Conservation (phyloP, 2,888 invertebrate species). For the Xanthorhoe spadicearia region DNA sequence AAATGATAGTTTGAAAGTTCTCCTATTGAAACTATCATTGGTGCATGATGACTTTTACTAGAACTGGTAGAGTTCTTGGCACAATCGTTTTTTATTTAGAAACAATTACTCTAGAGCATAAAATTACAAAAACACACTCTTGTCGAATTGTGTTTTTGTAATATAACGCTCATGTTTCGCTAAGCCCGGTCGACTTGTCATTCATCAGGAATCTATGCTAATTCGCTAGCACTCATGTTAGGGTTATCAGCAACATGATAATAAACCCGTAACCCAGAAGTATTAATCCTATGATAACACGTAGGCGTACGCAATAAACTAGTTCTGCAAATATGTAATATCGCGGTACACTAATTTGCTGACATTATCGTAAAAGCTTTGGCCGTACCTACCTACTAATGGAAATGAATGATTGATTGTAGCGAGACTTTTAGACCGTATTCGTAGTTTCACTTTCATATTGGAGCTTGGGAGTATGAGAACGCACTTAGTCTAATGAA, state of each 20-base stretch:
- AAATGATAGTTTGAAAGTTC: no score
- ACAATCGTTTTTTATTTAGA: no score
- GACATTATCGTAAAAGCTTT: conserved; percentile 14
- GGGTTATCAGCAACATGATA: conserved; percentile 13
- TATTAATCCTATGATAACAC: conserved; percentile 10
- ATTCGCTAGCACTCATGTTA: conserved; percentile 7
- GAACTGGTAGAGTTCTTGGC: no score
- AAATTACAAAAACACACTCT: background rate
- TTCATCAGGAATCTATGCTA: conserved; percentile 3
- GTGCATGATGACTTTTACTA: no score
- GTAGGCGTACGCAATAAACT: conserved; percentile 4
- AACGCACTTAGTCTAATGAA: no score
- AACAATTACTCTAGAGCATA: no score
- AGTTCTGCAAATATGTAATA: conserved; percentile 12
- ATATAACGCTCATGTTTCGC: no score
- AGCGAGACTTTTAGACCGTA: background rate
- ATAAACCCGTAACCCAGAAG: background rate
- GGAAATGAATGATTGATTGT: background rate
- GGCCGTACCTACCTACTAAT: background rate
- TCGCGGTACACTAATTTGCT: conserved; percentile 27
- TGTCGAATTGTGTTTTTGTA: no score
- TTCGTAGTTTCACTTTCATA: no score
- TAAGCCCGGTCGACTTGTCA: background rate
- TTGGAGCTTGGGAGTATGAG: no score
- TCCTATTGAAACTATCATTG: no score